These are phyloP conservation scores for Drosophila bipectinata DNA, from an alignment of 1,140 invertebrate species.

Conservation along the genomic window DNA sequence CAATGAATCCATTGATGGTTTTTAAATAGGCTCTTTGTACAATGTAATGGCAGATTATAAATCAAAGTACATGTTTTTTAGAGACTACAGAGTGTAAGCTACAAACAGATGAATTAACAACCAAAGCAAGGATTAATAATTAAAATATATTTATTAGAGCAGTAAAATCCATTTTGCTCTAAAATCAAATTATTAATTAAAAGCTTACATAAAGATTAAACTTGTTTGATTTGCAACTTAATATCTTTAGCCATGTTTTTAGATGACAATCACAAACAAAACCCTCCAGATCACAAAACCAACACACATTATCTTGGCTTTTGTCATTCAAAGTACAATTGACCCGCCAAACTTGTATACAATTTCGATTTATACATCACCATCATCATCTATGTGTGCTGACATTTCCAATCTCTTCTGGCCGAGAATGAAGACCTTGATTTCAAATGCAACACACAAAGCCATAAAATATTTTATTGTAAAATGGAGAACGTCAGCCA, in stretches of 20 bases:
- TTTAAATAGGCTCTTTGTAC: neutral
- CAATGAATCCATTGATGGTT: constrained; percentile 3
- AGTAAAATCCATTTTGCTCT: neutral
- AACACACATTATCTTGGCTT: constrained; percentile 6
- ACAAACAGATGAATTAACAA: no score
- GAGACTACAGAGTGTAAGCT: no score
- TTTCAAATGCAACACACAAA: constrained; percentile 70
- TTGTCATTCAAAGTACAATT: constrained; percentile 37
- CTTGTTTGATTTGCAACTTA: neutral
- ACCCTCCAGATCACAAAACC: no score
- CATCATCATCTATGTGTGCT: constrained; percentile 19
- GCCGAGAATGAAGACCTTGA: constrained; percentile 48
- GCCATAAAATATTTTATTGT: constrained; percentile 76
- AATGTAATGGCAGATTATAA: neutral
- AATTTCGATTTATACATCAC: constrained; percentile 48
- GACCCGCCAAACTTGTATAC: constrained; percentile 44
- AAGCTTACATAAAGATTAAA: neutral
- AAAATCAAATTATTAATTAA: constrained; percentile 8
- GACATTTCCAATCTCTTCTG: constrained; percentile 16
- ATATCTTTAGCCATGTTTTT: neutral
- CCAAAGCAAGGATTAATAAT: no score
- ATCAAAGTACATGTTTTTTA: neutral
- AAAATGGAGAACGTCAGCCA: constrained; percentile 53
- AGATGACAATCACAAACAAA: neutral
- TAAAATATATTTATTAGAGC: neutral